Percentiles rank a stretch among this genome's conserved stretches.
phyloP scores from a whole-genome alignment of 2,113 vertebrate genomes.

The Penelope pileata region DNA sequence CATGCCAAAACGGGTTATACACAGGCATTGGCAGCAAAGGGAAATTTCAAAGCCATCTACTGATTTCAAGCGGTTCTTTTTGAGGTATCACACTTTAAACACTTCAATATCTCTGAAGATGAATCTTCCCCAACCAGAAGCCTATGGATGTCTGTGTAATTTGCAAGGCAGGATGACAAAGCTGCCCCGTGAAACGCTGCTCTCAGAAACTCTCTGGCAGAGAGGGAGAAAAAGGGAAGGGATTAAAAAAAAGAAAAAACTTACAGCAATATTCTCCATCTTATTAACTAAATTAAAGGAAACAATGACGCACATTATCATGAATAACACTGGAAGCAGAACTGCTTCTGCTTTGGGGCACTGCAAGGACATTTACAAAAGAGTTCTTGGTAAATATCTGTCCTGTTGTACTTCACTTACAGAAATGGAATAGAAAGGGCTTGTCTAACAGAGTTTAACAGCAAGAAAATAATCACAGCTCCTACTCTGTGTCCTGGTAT shows the following conservation, averaged over 20 bases:
- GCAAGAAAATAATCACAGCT: not conserved
- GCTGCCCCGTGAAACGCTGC: not conserved
- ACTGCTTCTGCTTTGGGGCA: not conserved
- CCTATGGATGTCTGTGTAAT: not conserved
- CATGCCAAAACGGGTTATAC: not conserved
- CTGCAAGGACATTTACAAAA: not conserved
- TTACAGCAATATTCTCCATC: not conserved
- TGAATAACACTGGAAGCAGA: not conserved
- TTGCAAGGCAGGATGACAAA: not conserved
- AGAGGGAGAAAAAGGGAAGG: not conserved
- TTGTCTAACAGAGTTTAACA: not conserved
- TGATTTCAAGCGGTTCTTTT: not conserved
- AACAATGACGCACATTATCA: not conserved
- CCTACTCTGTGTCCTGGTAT: too few species aligned
- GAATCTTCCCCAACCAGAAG: not conserved
- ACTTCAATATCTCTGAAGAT: not conserved
- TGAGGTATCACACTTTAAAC: not conserved
- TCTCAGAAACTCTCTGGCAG: not conserved
- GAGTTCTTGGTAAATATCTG: not conserved
- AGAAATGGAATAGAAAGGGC: not conserved
- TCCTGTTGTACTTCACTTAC: not conserved
- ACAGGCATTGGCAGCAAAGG: not conserved
- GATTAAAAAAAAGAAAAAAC: accelerated
- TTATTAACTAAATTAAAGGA: not conserved
- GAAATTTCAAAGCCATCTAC: not conserved